Evolutionary conservation across 2,113 vertebrate species (phyloP), one percentile per base, ranked within the genome.

Genomic region (Scomber scombrus): DNA sequence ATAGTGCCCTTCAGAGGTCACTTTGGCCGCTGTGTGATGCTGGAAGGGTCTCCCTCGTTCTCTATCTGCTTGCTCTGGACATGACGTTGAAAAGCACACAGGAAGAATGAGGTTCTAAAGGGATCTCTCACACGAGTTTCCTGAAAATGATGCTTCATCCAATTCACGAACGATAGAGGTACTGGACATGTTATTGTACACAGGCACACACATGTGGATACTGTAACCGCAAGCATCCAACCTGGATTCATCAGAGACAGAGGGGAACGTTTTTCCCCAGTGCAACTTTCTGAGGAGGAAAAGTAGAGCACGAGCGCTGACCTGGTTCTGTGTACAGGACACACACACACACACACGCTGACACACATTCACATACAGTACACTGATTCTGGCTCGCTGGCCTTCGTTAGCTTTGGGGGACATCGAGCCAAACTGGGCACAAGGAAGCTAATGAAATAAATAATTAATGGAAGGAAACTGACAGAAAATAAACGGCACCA

Each of bases 221-320:
- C 9, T 13, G n/a, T 40, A 10, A 72, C 69, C 5, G 31, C 21
- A 50, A 47, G 11, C 60, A 51, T 56, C 65, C 52, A 34, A 63
- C 51, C 65, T 34, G 85, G 79, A 83, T 75, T 75, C 68, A 74
- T 70, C 76, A 54, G 80, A 64, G 71, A 78, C 62, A 9, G 43
- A 57, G 26, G 76, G 71, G 51, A 69, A 54, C n/a, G 62, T 62
- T 84, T 80, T 84, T 29, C 63, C 51, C 34, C 34, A 55, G 23
- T 29, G 66, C 65, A 74, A 73, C 85, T 72, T 83, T 86, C 57
- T 65, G 73, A 50, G 51, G 58, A 64, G 60, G 55, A 68, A 57
- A 90, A 90, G 73, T 91, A 71, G 88, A 89, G 85, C 91, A 62
- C 11, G 80, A 64, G 70, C 21, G 62, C 61, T 87, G 88, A 52